Base-by-base conservation (phyloP, 2,797 vertebrate species). In the Poecilia wingei region DNA sequence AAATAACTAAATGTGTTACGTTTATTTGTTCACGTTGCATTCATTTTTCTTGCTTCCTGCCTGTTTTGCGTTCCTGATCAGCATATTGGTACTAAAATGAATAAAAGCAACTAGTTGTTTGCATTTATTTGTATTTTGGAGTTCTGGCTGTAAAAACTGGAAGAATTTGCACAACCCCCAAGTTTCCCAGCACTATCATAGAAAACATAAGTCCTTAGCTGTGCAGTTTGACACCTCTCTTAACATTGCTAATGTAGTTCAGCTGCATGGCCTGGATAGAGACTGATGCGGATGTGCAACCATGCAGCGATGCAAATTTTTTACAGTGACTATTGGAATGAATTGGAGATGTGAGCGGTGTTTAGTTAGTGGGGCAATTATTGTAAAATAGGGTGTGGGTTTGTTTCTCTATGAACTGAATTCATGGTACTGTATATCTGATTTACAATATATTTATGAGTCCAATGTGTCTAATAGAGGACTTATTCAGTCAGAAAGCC, bases 401-500 rank as follows among this genome's bases (percentile, higher is more conserved):
- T n/a, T 43, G 22, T 9, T n/a, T 43, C 39, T 43, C 2, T n/a
- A 12, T 69, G 20, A 66, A 36, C 16, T 43, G 20, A 10, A n/a
- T 43, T 43, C 39, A 69, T 69, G 5, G 9, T 55, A n/a, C n/a
- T n/a, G n/a, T n/a, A 28, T 28, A 22, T 43, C 5, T 69, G 2
- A 5, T 72, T 59, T 83, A 9, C 61, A 69, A n/a, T n/a, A 43
- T 43, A 25, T 41, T 68, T 68, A 43, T 28, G 41, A 72, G 69
- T 74, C 2, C 31, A 55, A 16, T 59, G 55, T 14, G 9, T 31
- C 57, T 68, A 6, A 28, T 14, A 41, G 4, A 41, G 2, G 4
- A 74, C 25, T 16, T 68, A 41, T 2, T n/a, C n/a, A 47, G 22
- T 51, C 41, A 57, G 13, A 84, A 3, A 49, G 39, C 79, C 91